Percentiles rank a stretch among this genome's conserved stretches.
Conservation (phyloP, 2,113 vertebrate genomes). For the Eulemur rufifrons region DNA sequence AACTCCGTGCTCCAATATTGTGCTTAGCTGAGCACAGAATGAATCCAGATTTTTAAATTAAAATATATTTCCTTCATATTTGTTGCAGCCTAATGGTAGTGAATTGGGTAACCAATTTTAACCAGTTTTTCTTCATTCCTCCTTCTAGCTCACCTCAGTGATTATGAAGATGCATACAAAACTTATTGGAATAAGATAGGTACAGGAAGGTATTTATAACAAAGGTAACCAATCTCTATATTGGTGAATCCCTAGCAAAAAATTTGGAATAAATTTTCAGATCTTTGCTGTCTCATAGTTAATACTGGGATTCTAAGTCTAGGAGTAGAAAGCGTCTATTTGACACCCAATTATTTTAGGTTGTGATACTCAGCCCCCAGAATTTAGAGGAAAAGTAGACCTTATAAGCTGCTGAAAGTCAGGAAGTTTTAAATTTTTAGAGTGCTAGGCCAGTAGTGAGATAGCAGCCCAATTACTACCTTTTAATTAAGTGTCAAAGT, state of each 20-base stretch:
- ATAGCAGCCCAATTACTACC: conserved; percentile 28
- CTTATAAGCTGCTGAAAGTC: not conserved
- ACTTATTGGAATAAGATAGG: not conserved
- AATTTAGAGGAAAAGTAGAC: conserved; percentile 33
- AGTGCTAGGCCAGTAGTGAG: conserved; percentile 46
- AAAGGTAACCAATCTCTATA: not conserved
- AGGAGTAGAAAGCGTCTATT: not conserved
- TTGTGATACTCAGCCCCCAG: not conserved
- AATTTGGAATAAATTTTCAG: not conserved
- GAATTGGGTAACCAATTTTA: not conserved
- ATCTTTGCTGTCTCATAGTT: not conserved
- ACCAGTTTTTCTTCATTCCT: not conserved
- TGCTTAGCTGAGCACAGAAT: not conserved
- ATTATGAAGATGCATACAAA: not conserved
- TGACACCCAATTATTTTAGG: not conserved
- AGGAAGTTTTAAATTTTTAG: not conserved
- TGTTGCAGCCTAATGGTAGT: not conserved
- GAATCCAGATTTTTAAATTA: not conserved
- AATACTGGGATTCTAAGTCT: not conserved
- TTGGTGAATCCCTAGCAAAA: not conserved
- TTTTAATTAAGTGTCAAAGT: conserved; percentile 43
- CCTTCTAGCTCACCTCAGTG: not conserved
- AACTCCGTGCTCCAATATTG: not conserved
- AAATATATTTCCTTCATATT: not conserved
- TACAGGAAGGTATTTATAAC: not conserved